Evolutionary conservation across 2,888 invertebrate species (phyloP), one percentile per base, ranked within the genome.

Genomic region (Drosophila ustulata): DNA sequence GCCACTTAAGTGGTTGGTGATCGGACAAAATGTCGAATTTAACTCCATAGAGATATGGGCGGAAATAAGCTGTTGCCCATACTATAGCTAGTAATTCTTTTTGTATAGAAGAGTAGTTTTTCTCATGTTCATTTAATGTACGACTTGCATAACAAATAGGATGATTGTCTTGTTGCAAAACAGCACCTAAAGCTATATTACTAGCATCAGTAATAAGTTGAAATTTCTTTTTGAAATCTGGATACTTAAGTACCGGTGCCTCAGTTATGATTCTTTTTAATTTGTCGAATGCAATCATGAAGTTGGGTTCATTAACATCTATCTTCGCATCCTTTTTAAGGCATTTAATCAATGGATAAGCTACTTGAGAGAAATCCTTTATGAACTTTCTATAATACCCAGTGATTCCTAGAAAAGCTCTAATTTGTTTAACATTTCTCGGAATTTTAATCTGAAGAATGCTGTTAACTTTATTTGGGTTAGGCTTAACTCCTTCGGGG

Each of bases 111-210:
- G 59, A 71, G 59, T 79, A 79, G 52, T 53, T 53, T 28, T 18
- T 26, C 18, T 53, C 41, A 53, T 53, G 52, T 7, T 52, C 37
- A 26, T 52, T 52, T 9, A 26, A 26, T 39, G 52, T 52, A 9
- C 39, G 25, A 25, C 68, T 71, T 23, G 70, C 64, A 52, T 61
- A 78, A 30, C 66, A 62, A 59, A 34, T 49, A 18, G 70, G 70
- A 63, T 77, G 69, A 28, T 53, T 25, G 30, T 73, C 66, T 61
- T 78, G 76, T 51, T 66, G 66, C 45, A 75, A 49, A 43, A 78
- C 70, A 1, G 73, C 69, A 26, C 77, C 76, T 55, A 78, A 43
- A 18, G 73, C 71, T 52, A 58, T 56, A 39, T 63, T 70, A 53
- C 72, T 76, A 18, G 69, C 76, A 45, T 78, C 72, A 30, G 73